Evolutionary conservation across 2,113 vertebrate genomes (phyloP).

Genomic region (Strix aluco): DNA sequence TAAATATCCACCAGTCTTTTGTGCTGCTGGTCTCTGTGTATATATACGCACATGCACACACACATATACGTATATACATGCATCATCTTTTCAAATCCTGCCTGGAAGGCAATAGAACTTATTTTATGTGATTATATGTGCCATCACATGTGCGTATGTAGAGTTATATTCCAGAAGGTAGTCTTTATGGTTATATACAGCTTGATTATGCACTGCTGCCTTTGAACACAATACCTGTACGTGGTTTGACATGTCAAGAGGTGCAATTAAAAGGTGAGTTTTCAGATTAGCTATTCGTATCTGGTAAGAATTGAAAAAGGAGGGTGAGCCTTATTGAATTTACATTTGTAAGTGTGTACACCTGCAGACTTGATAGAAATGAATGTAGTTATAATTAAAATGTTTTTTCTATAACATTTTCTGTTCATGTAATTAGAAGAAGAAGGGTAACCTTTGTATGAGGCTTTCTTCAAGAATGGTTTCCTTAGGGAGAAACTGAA

Average conservation of each 20-base stretch:
- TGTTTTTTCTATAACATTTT: constrained; percentile 17
- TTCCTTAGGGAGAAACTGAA: constrained; percentile 3
- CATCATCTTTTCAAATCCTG: background rate
- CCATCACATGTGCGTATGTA: background rate
- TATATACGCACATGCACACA: accelerated
- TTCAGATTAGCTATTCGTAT: constrained; percentile 41
- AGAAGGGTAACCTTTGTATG: background rate
- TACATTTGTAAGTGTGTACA: constrained; percentile 28
- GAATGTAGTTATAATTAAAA: constrained; percentile 61
- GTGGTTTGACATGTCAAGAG: constrained; percentile 15
- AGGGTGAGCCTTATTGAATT: constrained; percentile 43
- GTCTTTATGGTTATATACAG: background rate
- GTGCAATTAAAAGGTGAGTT: constrained; percentile 50
- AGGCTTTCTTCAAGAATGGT: constrained; percentile 21
- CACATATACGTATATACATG: no score
- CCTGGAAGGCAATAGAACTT: background rate
- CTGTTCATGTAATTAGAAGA: constrained; percentile 38
- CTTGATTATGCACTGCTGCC: constrained; percentile 1
- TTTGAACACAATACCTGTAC: constrained; percentile 23
- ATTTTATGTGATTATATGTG: background rate
- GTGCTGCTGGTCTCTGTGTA: background rate
- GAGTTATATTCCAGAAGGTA: background rate
- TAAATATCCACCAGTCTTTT: background rate
- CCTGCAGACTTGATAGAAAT: constrained; percentile 42
- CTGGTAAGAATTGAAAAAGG: constrained; percentile 35